Evolutionary conservation across 2,113 vertebrate genomes (phyloP).

Genomic region (Neoarius graeffei): DNA sequence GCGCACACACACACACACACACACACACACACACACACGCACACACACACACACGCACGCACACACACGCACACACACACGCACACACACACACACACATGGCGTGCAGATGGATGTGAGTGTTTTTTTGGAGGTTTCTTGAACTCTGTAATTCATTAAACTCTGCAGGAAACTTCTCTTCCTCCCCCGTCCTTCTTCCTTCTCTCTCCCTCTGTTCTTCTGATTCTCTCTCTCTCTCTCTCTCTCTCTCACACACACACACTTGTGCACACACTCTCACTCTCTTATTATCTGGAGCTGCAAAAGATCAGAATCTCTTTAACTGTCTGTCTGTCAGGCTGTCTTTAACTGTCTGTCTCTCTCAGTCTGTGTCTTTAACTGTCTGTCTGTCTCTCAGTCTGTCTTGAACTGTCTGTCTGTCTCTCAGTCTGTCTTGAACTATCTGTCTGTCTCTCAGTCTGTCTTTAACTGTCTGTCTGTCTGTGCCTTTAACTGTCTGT

Average conservation of each 20-base stretch:
- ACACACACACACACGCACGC: slow-evolving; percentile 31
- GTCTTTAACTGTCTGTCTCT: not conserved
- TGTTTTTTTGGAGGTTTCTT: slow-evolving; percentile 42
- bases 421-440: too few species aligned
- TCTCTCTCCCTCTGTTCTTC: not conserved
- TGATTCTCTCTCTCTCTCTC: not conserved
- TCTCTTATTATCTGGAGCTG: not conserved
- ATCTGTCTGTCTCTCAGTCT: too few species aligned
- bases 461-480: too few species aligned
- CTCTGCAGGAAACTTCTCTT: slow-evolving; percentile 37
- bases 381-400: too few species aligned
- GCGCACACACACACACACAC: slow-evolving; percentile 1
- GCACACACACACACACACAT: slow-evolving; percentile 7
- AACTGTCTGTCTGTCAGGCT: not conserved
- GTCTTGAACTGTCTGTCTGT: too few species aligned
- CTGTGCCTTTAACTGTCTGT: too few species aligned
- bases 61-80: slow-evolving; percentile 25
- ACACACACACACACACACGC: slow-evolving; percentile 28
- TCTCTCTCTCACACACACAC: not conserved
- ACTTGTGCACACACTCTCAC: not conserved
- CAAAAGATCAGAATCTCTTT: too few species aligned
- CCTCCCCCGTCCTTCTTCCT: not conserved
- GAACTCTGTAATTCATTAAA: slow-evolving; percentile 35
- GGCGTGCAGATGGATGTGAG: slow-evolving; percentile 10
- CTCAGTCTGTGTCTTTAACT: too few species aligned